Percentiles rank a stretch among this genome's conserved stretches.
Evolutionary conservation across 2,113 vertebrate genomes (phyloP).

Genomic region (crab-eating macaque (Macaca fascicularis)): T2T-MFA8v1.1 NC_088391.1:54948001-54948500

Average conservation of each 20-base stretch:
- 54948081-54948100: neutral
- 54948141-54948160: neutral
- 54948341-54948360: neutral
- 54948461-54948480: neutral
- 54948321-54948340: neutral
- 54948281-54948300: neutral
- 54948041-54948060: neutral
- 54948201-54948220: neutral
- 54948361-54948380: neutral
- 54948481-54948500: neutral
- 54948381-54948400: neutral
- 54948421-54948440: neutral
- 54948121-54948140: neutral
- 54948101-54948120: neutral
- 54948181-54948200: neutral
- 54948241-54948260: neutral
- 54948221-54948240: neutral
- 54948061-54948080: neutral
- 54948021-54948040: neutral
- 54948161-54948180: neutral
- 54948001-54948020: neutral
- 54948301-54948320: neutral
- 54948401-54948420: neutral
- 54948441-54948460: neutral
- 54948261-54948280: neutral